Evolutionary conservation across 2,888 invertebrate species (phyloP).

Genomic region (Trachelus iudaicus): DNA sequence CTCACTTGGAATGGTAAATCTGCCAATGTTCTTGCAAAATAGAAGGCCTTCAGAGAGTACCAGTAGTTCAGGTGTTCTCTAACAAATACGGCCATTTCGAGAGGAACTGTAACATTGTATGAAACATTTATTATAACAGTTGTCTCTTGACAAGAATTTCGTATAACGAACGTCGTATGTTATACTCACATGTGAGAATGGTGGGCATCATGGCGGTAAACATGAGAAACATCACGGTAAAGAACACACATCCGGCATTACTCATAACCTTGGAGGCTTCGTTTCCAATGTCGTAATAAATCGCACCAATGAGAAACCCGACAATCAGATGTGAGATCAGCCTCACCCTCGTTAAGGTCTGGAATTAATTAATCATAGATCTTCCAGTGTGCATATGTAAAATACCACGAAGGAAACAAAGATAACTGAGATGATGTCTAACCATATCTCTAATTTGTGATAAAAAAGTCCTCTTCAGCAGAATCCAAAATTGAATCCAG

Average conservation of each 20-base stretch:
- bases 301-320: slow-evolving; percentile 90
- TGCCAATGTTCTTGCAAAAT: slow-evolving; percentile 95
- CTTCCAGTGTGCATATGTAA: not conserved
- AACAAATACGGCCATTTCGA: slow-evolving; percentile 95
- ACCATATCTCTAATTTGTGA: slow-evolving; percentile 81
- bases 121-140: slow-evolving; percentile 14
- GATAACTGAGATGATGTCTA: not conserved
- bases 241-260: slow-evolving; percentile 96
- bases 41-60: slow-evolving; percentile 97
- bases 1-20: slow-evolving; percentile 95
- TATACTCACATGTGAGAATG: slow-evolving; percentile 91
- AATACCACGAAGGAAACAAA: not conserved
- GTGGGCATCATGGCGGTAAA: slow-evolving; percentile 99
- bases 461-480: slow-evolving; percentile 85
- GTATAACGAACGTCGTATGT: not conserved
- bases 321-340: slow-evolving; percentile 88
- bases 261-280: slow-evolving; percentile 95
- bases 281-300: slow-evolving; percentile 93
- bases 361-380: slow-evolving; percentile 44
- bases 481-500: slow-evolving; percentile 87
- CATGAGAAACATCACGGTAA: slow-evolving; percentile 96
- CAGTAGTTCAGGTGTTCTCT: slow-evolving; percentile 96
- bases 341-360: slow-evolving; percentile 90
- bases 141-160: not conserved
- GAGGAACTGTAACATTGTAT: slow-evolving; percentile 79